These are phyloP conservation scores for Bedellia somnulentella DNA, from an alignment of 2,888 invertebrate species.

Conservation along the genomic window DNA sequence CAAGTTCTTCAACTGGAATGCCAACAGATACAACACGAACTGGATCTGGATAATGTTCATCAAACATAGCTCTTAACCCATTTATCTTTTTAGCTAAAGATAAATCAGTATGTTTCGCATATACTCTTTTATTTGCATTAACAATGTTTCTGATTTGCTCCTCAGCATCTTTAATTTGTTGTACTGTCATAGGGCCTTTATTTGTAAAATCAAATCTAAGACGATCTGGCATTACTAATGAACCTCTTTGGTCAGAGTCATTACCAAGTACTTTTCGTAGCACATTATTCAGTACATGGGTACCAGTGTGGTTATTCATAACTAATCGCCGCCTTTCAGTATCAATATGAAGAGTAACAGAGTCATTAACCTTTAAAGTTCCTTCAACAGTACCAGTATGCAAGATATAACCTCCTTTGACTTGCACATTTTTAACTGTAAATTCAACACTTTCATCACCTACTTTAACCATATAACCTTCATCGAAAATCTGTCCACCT, in stretches of 20 bases:
- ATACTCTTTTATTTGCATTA: slow-evolving; percentile 75
- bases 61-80: slow-evolving; percentile 96
- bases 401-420: slow-evolving; percentile 93
- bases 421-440: slow-evolving; percentile 89
- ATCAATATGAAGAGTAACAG: slow-evolving; percentile 80
- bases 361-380: slow-evolving; percentile 80
- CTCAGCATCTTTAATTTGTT: slow-evolving; percentile 88
- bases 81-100: slow-evolving; percentile 87
- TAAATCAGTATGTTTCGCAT: slow-evolving; percentile 83
- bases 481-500: slow-evolving; percentile 97
- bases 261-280: slow-evolving; percentile 86
- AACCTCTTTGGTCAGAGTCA: slow-evolving; percentile 94
- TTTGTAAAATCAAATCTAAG: slow-evolving; percentile 97
- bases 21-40: slow-evolving; percentile 93
- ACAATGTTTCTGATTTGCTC: slow-evolving; percentile 77
- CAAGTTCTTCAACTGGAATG: slow-evolving; percentile 85
- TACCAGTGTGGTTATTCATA: slow-evolving; percentile 99
- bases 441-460: slow-evolving; percentile 88
- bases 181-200: slow-evolving; percentile 86
- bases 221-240: slow-evolving; percentile 95
- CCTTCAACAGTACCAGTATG: slow-evolving; percentile 93
- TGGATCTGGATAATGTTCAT: slow-evolving; percentile 98
- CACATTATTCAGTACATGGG: slow-evolving; percentile 95
- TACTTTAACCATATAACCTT: slow-evolving; percentile 84
- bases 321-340: slow-evolving; percentile 80